These are phyloP conservation scores for Alethe castanea DNA, from an alignment of 2,113 vertebrate genomes.

Conservation along the genomic window DNA sequence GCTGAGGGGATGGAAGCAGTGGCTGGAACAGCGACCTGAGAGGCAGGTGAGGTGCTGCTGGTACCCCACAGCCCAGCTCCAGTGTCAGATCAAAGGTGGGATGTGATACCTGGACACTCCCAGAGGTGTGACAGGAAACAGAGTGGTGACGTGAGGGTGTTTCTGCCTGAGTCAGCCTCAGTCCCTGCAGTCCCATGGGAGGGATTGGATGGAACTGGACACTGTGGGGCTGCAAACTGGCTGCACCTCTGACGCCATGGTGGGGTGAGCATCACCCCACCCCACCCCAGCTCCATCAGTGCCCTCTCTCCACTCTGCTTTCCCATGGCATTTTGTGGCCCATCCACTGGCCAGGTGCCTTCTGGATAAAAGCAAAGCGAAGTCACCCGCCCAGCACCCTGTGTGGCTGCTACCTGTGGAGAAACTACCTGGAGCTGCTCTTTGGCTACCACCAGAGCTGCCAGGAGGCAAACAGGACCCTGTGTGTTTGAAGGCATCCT, in stretches of 20 bases:
- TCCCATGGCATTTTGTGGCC: not conserved
- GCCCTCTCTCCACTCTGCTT: not conserved
- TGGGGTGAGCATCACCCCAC: not conserved
- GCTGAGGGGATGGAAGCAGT: not conserved
- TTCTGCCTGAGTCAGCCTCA: constrained; percentile 24
- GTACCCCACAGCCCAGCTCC: not conserved
- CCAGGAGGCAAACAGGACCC: rapidly evolving
- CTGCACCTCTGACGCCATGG: rapidly evolving
- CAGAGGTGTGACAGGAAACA: not conserved
- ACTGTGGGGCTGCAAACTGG: not conserved
- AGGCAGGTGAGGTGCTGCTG: not conserved
- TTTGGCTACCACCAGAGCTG: rapidly evolving
- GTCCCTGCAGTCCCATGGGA: not conserved
- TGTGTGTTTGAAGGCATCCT: not conserved
- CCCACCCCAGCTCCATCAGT: not conserved
- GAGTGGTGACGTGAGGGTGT: not conserved
- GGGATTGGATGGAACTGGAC: not conserved
- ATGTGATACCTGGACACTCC: not conserved
- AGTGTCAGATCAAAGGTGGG: not conserved
- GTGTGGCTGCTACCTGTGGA: not conserved
- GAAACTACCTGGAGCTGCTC: not conserved
- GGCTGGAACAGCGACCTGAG: rapidly evolving
- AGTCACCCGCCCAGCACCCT: not conserved
- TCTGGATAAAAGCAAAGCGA: not conserved
- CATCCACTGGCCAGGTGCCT: rapidly evolving